Base-by-base conservation (phyloP, 2,797 vertebrate species). In the Bovichtus diacanthus region DNA sequence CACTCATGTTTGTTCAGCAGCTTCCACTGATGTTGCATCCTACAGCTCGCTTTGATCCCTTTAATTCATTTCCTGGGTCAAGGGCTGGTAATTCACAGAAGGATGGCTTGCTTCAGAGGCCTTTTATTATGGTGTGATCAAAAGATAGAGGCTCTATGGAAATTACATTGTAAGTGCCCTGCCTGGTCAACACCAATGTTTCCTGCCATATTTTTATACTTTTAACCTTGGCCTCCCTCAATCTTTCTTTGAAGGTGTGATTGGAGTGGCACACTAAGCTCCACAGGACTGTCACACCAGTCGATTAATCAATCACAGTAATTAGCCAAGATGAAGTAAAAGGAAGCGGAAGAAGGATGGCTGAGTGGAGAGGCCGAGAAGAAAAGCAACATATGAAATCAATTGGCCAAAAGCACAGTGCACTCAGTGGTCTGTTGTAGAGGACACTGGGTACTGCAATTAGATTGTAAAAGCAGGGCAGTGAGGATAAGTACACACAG, bases 281-380 rank as follows among this genome's bases (percentile, higher is more conserved):
- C 76, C 74, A 46, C 31, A 29, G 75, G 67, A 65, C 65, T 13
- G 51, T 80, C 80, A 70, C 44, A 19, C 46, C 47, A 56, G 62
- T 86, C 73, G 34, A 87, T 89, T 77, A 89, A 90, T 91, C 88
- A 90, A 82, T 92, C 84, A 59, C 59, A 68, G 70, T 73, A 89
- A 92, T 92, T 87, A 92, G 81, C 44, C 18, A 12, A 38, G 85
- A 76, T 61, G n/a, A 60, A 84, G 67, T 62, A 51, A 72, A 68
- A 71, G 73, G 71, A 44, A 68, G 44, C 63, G 67, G 70, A 41
- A 61, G 38, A 70, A 69, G 39, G 43, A 70, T 62, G 56, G 69
- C 43, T 31, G 21, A 41, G 67, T 63, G 23, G 6, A 74, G 59
- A 59, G 39, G 47, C 18, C 77, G 50, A 70, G 68, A 72, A 56